phyloP scores from a whole-genome alignment of 2,797 vertebrate species.

The Heliangelus exortis region DNA sequence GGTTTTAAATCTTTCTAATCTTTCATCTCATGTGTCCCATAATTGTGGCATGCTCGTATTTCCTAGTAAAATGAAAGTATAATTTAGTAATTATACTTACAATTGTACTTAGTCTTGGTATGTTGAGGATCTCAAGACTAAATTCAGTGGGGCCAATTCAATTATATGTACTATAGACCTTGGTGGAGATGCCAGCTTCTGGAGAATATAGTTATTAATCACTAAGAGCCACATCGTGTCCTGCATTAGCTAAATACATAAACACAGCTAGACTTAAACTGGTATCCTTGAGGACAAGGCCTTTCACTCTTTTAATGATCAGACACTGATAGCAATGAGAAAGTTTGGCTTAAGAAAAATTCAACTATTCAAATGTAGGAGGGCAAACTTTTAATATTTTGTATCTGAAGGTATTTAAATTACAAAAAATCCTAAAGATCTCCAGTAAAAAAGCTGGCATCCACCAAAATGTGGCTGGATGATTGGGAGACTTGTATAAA shows the following conservation, averaged over 20 bases:
- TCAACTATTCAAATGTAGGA: background rate
- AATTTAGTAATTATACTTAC: constrained; percentile 48
- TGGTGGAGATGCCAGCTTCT: constrained; percentile 41
- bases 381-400: background rate
- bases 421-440: background rate
- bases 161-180: constrained; percentile 34
- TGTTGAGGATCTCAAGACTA: constrained; percentile 42
- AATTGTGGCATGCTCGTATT: constrained; percentile 12
- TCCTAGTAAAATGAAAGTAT: constrained; percentile 23
- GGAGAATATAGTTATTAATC: constrained; percentile 35
- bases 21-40: background rate
- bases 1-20: background rate
- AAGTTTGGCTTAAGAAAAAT: background rate
- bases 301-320: background rate
- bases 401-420: background rate
- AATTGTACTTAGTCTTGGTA: constrained; percentile 50
- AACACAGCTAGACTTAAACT: background rate
- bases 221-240: constrained; percentile 9
- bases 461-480: background rate
- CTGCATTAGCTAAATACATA: constrained; percentile 35
- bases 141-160: constrained; percentile 45
- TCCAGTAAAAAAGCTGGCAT: background rate
- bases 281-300: background rate
- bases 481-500: background rate
- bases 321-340: background rate